A percentile compares a stretch with the other conserved stretches of the same genome.
phyloP scores from a whole-genome alignment of 2,888 invertebrate species.

The Drepana falcataria region DNA sequence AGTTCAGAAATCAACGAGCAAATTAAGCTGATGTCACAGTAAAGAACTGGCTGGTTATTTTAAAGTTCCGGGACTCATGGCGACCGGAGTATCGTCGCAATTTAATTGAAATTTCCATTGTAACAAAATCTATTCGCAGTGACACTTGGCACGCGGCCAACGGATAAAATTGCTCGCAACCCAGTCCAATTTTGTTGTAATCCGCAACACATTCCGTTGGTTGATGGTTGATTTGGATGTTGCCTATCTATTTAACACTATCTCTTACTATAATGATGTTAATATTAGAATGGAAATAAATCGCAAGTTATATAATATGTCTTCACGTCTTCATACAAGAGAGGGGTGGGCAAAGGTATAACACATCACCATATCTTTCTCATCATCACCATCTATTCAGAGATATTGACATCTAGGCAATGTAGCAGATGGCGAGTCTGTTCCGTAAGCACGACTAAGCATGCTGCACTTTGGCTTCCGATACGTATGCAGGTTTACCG shows the following conservation, averaged over 20 bases:
- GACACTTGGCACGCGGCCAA: neutral
- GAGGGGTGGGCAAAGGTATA: too few species aligned
- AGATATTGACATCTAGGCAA: too few species aligned
- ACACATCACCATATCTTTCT: too few species aligned
- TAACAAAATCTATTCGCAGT: slow-evolving; percentile 3
- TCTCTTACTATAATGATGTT: too few species aligned
- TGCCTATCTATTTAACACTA: neutral
- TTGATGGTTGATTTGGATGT: neutral
- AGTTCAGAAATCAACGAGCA: neutral
- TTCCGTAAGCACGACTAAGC: too few species aligned
- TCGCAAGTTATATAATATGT: too few species aligned
- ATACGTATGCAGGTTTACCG: too few species aligned
- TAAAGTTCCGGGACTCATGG: neutral
- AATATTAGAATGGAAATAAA: too few species aligned
- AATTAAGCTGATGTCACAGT: neutral
- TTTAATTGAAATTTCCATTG: slow-evolving; percentile 3
- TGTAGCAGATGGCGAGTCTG: too few species aligned
- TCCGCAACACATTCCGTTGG: slow-evolving; percentile 1
- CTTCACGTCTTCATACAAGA: too few species aligned
- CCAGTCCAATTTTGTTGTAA: slow-evolving; percentile 1
- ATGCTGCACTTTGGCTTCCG: too few species aligned
- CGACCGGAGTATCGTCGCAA: neutral
- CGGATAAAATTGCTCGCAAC: slow-evolving; percentile 1
- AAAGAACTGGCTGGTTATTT: neutral
- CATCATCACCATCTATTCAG: too few species aligned